Conservation (phyloP, 2,888 invertebrate species). For the Noctua janthina region DNA sequence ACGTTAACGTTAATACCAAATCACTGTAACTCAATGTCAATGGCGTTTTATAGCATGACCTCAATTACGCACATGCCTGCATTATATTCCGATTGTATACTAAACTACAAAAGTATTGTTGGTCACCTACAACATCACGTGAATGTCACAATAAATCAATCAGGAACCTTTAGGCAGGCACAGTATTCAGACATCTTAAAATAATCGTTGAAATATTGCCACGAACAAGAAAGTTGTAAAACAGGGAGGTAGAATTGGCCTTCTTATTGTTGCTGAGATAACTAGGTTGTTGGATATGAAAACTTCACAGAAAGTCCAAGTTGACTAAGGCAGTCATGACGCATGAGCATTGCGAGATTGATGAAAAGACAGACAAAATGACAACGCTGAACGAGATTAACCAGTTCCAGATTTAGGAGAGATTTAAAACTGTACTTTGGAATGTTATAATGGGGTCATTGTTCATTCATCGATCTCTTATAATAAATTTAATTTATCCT, state of each 20-base stretch:
- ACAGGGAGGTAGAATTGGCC: background rate
- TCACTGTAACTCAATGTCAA: conserved; percentile 80
- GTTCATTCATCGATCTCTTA: conserved; percentile 13
- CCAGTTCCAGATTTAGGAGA: conserved; percentile 25
- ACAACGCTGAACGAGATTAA: conserved; percentile 19
- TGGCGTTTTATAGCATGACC: conserved; percentile 77
- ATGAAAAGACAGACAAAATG: background rate
- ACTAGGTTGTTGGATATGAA: background rate
- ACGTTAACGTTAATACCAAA: conserved; percentile 63
- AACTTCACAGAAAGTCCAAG: background rate
- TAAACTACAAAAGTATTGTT: conserved; percentile 49
- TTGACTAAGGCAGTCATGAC: background rate
- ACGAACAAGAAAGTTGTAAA: background rate
- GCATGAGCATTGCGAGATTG: background rate
- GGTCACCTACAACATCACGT: conserved; percentile 25
- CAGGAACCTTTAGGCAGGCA: background rate
- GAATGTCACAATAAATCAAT: conserved; percentile 38
- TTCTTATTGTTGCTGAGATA: background rate
- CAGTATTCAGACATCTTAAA: background rate
- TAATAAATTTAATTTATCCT: background rate
- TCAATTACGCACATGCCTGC: conserved; percentile 70
- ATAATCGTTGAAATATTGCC: background rate
- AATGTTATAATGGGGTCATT: conserved; percentile 21
- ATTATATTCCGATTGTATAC: conserved; percentile 65
- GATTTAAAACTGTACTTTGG: conserved; percentile 33